Base-by-base conservation (phyloP, 2,797 vertebrate genomes). In the Hapalemur alaotrensis region DNA sequence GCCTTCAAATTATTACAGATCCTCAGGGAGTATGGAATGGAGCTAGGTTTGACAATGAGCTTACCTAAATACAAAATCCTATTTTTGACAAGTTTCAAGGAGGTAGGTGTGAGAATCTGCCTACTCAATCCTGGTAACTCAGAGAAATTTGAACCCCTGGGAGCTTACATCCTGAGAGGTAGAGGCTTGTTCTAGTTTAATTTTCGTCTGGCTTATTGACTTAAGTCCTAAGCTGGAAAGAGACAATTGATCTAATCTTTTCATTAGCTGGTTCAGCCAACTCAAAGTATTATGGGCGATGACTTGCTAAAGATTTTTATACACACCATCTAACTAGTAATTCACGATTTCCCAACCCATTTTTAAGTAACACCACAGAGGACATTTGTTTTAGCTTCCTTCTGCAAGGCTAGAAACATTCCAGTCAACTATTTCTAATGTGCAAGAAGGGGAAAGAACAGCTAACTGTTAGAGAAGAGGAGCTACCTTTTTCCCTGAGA, bases 261-360 rank as follows among this genome's bases (percentile, higher is more conserved):
- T 70, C 63, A 81, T 50, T 95, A 89, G 35, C 85, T 52, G 76
- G 72, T 88, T 96, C 54, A 57, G 32, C 73, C 46, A 88, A 46
- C n/a, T 91, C 41, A 94, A 93, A 80, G 59, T 43, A 78, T 80
- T 83, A 70, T 63, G 70, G 18, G 22, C 46, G 13, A 89, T 43
- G 76, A 57, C 43, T 96, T 93, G 50, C 12, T 92, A 59, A 80
- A 85, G 52, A 69, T 79, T 92, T 95, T 83, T 85, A 65, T 72
- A 83, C 5, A 63, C 2, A n/a, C 10, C 38, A 15, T 78, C 5
- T 93, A 91, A 78, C 23, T 63, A 46, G 46, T n/a, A 87, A 95
- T 88, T 95, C 65, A 85, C 41, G 61, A 81, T 65, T 80, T 96
- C 75, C 28, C 11, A 92, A 91, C 17, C 25, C 35, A 73, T 83